These are phyloP conservation scores for Platycercus adscitus DNA, from an alignment of 2,113 vertebrate species.

Conservation along the genomic window DNA sequence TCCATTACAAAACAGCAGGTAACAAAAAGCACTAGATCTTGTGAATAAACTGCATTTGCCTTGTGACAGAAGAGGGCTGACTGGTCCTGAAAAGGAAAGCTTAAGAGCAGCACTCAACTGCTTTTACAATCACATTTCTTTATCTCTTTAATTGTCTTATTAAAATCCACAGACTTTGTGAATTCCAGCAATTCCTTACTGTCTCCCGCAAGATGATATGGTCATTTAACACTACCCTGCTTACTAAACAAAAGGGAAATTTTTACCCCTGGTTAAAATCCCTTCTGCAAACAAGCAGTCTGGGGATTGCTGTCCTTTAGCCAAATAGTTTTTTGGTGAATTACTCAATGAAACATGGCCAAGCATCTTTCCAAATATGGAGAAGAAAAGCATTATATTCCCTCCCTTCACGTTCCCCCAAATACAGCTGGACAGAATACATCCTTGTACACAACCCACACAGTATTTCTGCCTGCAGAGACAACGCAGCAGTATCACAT, in stretches of 20 bases:
- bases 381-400: conserved; percentile 47
- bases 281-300: conserved; percentile 45
- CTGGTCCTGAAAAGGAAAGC: conserved; percentile 13
- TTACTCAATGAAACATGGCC: conserved; percentile 48
- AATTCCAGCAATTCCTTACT: conserved; percentile 55
- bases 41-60: background rate
- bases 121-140: background rate
- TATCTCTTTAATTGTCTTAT: conserved; percentile 29
- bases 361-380: conserved; percentile 64
- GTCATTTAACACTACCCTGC: background rate
- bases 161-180: conserved; percentile 26
- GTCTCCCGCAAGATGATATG: conserved; percentile 32
- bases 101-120: background rate
- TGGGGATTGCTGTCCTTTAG: conserved; percentile 36
- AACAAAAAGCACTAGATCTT: background rate
- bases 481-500: background rate
- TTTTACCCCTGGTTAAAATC: conserved; percentile 13
- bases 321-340: conserved; percentile 56
- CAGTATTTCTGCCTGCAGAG: conserved; percentile 18
- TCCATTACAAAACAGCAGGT: background rate
- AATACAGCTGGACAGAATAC: conserved; percentile 32
- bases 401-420: background rate
- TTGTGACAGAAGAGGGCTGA: background rate
- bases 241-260: conserved; percentile 54
- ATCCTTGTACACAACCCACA: conserved; percentile 26